These are phyloP conservation scores for Halesus radiatus DNA, from an alignment of 1,140 invertebrate species.

Conservation along the genomic window DNA sequence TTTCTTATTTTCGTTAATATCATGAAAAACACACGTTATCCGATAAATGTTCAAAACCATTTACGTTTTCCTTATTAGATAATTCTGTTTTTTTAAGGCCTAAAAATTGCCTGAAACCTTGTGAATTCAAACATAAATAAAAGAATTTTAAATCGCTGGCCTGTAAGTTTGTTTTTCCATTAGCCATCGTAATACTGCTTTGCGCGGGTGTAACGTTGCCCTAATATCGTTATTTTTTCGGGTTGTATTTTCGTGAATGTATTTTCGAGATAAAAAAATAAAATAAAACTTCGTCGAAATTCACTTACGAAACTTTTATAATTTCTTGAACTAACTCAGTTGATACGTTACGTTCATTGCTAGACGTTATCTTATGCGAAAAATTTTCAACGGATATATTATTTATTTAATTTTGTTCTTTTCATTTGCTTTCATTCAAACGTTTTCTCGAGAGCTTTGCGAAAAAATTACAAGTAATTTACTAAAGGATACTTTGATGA, in stretches of 20 bases:
- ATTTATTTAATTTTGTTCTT: neutral
- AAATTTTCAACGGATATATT: neutral
- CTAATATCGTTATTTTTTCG: constrained; percentile 28
- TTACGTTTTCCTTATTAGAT: too few relatives aligned
- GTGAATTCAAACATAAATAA: constrained; percentile 13
- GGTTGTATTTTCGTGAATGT: neutral
- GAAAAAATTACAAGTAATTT: too few relatives aligned
- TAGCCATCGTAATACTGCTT: constrained; percentile 15
- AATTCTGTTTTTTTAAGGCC: too few relatives aligned
- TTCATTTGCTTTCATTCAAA: neutral
- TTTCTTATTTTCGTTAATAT: too few relatives aligned
- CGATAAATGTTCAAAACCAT: too few relatives aligned
- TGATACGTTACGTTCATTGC: constrained; percentile 12
- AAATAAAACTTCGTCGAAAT: constrained; percentile 26
- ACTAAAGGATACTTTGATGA: too few relatives aligned
- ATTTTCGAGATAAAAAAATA: constrained; percentile 35
- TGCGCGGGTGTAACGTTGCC: constrained; percentile 30
- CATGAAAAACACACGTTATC: too few relatives aligned
- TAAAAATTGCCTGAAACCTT: too few relatives aligned
- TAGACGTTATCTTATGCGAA: neutral
- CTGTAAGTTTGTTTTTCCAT: constrained; percentile 31
- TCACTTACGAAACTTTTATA: constrained; percentile 34
- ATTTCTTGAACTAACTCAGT: constrained; percentile 31
- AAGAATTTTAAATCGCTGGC: constrained; percentile 23
- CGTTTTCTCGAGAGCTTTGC: too few relatives aligned